Percentiles rank a stretch among this genome's conserved stretches.
These are phyloP conservation scores for Ormyrus thymus DNA, from an alignment of 2,888 invertebrate species.

Conservation along the genomic window DNA sequence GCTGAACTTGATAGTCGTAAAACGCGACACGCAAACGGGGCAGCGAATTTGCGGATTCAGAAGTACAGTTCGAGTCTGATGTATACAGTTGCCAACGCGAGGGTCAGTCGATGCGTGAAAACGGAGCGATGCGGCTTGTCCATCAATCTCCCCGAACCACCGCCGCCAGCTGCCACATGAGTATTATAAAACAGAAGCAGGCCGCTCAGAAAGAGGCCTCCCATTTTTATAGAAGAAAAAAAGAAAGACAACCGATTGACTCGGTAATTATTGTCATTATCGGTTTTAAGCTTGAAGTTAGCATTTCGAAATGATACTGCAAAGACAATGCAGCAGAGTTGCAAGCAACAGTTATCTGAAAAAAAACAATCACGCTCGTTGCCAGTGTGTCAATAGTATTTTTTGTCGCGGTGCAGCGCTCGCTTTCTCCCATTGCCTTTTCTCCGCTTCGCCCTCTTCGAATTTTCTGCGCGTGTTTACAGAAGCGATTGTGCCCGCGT, in stretches of 20 bases:
- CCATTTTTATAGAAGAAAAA: too few relatives aligned
- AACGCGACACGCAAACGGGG: not conserved
- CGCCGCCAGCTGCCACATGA: too few relatives aligned
- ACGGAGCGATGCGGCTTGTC: constrained; percentile 16
- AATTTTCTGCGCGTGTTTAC: constrained; percentile 12
- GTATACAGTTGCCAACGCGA: not conserved
- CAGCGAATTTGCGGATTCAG: constrained; percentile 15
- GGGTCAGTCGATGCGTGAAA: not conserved
- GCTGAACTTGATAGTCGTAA: not conserved
- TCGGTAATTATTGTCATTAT: too few relatives aligned
- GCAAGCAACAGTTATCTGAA: constrained; percentile 41
- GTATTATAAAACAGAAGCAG: constrained; percentile 32
- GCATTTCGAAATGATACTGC: too few relatives aligned
- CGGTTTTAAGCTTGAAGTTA: too few relatives aligned
- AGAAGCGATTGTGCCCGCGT: constrained; percentile 37
- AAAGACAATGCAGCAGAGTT: not conserved
- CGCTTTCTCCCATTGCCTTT: not conserved
- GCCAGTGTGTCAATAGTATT: constrained; percentile 34
- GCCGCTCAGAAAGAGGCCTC: too few relatives aligned
- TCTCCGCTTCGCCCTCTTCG: not conserved
- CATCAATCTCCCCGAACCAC: constrained; percentile 24
- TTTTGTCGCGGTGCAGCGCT: constrained; percentile 1
- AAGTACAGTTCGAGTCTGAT: not conserved
- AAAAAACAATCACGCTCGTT: constrained; percentile 34
- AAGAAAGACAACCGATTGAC: too few relatives aligned